A percentile compares a stretch with the other conserved stretches of the same genome.
Evolutionary conservation across 2,888 invertebrate genomes (phyloP).

Genomic region (Oscheius sp.): DNA sequence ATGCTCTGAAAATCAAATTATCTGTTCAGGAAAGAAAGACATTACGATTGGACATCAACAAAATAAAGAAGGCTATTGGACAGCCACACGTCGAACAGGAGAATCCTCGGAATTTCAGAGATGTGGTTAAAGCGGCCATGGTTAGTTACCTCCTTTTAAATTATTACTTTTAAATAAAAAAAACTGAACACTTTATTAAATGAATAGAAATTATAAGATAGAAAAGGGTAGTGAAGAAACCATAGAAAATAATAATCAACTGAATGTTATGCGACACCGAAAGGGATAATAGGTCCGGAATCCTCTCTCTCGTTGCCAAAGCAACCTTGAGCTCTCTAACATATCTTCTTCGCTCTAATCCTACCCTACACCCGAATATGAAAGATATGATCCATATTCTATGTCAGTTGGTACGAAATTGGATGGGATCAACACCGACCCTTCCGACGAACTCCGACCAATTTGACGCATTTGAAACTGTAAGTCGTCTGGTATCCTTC

Average conservation of each 20-base stretch:
- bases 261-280: background rate
- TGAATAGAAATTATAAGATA: background rate
- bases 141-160: background rate
- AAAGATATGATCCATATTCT: background rate
- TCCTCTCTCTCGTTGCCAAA: background rate
- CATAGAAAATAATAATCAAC: background rate
- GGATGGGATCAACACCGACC: slow-evolving; percentile 1
- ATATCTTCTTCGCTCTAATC: background rate
- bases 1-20: no score
- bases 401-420: slow-evolving; percentile 17
- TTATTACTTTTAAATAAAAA: background rate
- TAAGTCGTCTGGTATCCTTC: background rate
- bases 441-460: no score
- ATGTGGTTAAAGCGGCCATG: slow-evolving; percentile 30
- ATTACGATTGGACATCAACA: slow-evolving; percentile 26
- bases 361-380: background rate
- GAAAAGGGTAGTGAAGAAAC: background rate
- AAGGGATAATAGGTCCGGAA: background rate
- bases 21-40: background rate
- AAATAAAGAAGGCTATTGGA: background rate
- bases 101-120: slow-evolving; percentile 14
- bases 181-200: background rate
- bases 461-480: slow-evolving; percentile 14
- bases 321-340: background rate
- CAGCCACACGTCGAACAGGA: background rate